phyloP scores from a whole-genome alignment of 2,797 vertebrate species.

The Streptopelia turtur region DNA sequence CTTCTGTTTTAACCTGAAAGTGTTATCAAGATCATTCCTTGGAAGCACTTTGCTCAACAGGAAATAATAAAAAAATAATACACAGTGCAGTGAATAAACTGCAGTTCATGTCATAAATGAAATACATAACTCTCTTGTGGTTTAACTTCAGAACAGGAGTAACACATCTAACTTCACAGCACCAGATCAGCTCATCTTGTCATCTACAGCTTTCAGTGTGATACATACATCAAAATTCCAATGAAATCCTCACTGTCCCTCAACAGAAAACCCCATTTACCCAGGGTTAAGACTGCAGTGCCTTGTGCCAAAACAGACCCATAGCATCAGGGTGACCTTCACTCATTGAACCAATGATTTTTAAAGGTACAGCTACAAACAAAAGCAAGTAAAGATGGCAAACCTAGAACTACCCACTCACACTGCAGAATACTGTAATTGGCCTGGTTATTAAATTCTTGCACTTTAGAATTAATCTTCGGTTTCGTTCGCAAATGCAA shows the following conservation, averaged over 20 bases:
- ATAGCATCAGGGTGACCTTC: neutral
- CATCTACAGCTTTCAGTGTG: neutral
- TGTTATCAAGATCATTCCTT: neutral
- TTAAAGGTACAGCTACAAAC: neutral
- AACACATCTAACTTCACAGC: neutral
- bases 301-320: neutral
- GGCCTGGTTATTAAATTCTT: neutral
- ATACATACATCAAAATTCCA: neutral
- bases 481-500: neutral
- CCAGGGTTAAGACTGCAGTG: neutral
- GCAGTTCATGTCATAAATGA: neutral
- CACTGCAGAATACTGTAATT: neutral
- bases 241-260: neutral
- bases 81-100: neutral
- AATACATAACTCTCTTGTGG: neutral
- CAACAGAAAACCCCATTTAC: neutral
- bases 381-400: neutral
- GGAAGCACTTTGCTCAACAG: neutral
- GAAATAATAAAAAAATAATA: neutral
- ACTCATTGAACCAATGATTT: neutral
- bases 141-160: too few species aligned
- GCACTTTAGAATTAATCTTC: neutral
- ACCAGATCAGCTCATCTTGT: neutral
- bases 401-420: neutral
- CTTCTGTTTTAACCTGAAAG: neutral